Evolutionary conservation across 2,888 invertebrate species (phyloP).

Genomic region (Glyphotaelius pellucidus): DNA sequence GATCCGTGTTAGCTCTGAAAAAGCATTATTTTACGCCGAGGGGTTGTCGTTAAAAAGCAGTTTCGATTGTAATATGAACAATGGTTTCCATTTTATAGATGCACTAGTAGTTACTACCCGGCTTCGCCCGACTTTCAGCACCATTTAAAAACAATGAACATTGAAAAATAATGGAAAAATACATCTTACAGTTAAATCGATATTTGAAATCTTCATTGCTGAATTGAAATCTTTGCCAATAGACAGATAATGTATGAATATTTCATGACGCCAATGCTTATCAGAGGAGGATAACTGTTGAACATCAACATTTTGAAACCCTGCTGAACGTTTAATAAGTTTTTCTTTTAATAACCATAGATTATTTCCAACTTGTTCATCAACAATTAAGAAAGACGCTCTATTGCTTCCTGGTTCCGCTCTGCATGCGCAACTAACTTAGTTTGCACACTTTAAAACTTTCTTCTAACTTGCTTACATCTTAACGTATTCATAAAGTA

Average conservation of each 20-base stretch:
- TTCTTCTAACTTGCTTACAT: background rate
- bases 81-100: background rate
- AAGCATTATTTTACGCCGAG: background rate
- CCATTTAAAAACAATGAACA: too few relatives aligned
- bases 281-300: background rate
- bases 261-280: too few relatives aligned
- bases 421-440: background rate
- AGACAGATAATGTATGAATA: too few relatives aligned
- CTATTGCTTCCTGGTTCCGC: background rate
- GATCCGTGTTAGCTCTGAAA: background rate
- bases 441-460: background rate
- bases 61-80: background rate
- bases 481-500: background rate
- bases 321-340: background rate
- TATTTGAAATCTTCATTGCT: too few relatives aligned
- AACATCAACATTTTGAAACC: background rate
- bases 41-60: background rate
- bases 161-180: too few relatives aligned
- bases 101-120: background rate
- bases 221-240: too few relatives aligned
- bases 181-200: too few relatives aligned
- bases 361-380: background rate
- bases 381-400: background rate
- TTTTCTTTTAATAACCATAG: too few relatives aligned
- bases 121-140: background rate